Conservation (phyloP, 2,113 vertebrate species). For the Condylura cristata region DNA sequence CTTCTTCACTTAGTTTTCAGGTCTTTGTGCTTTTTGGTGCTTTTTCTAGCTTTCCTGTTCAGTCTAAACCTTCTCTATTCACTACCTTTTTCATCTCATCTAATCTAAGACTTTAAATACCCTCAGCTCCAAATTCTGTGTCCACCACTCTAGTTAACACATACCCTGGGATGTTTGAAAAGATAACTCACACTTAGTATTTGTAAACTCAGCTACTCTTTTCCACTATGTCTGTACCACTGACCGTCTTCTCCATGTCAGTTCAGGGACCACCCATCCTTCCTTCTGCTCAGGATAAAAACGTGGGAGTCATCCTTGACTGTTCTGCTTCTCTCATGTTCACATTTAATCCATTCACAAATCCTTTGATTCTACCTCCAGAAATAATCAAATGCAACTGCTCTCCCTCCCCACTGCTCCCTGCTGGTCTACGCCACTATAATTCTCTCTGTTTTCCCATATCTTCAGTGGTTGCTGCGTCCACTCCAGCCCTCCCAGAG, state of each 20-base stretch:
- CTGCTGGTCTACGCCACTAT: background rate
- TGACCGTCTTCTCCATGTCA: background rate
- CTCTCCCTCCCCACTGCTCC: background rate
- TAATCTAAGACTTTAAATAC: background rate
- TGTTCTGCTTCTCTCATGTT: background rate
- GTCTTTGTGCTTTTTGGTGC: background rate
- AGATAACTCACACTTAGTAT: background rate
- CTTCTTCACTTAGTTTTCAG: background rate
- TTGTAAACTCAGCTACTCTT: background rate
- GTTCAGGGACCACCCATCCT: background rate
- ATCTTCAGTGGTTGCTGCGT: background rate
- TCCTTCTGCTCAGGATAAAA: background rate
- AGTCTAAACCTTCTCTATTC: background rate
- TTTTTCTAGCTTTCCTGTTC: no score
- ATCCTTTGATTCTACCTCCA: background rate
- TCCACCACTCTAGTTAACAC: background rate
- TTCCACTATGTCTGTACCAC: background rate
- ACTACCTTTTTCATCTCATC: background rate
- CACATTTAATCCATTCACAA: background rate
- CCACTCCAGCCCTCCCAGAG: background rate
- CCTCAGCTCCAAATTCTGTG: background rate
- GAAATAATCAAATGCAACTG: background rate
- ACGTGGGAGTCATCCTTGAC: background rate
- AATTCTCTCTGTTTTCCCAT: background rate
- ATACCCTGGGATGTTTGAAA: background rate